These are phyloP conservation scores for Tragelaphus imberbis DNA, from an alignment of 2,113 vertebrate species.

Conservation along the genomic window DNA sequence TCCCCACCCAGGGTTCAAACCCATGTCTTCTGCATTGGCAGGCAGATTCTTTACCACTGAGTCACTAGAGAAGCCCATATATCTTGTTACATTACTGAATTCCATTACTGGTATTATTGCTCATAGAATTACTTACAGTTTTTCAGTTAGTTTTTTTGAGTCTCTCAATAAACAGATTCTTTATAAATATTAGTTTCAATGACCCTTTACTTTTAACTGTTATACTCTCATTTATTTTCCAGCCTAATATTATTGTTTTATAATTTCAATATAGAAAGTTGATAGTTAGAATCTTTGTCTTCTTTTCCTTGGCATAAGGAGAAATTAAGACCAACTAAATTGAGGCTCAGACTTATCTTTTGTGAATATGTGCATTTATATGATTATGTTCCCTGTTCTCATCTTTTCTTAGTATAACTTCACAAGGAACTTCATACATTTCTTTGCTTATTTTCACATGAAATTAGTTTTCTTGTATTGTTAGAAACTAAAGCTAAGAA, in stretches of 20 bases:
- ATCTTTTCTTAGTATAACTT: not conserved
- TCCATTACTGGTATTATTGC: not conserved
- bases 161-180: not conserved
- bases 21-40: not conserved
- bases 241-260: not conserved
- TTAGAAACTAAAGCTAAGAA: not conserved
- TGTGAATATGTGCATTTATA: not conserved
- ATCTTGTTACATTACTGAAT: not conserved
- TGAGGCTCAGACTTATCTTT: not conserved
- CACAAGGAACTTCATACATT: not conserved
- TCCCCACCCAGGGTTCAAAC: not conserved
- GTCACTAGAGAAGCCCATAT: not conserved
- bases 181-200: not conserved
- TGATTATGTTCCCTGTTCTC: not conserved
- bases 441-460: conserved; percentile 3
- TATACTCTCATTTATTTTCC: not conserved
- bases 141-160: not conserved
- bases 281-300: not conserved
- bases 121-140: not conserved
- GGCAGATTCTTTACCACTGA: not conserved
- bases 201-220: not conserved
- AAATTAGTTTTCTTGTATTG: not conserved
- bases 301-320: not conserved
- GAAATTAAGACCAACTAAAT: not conserved
- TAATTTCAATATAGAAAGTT: not conserved